Percentiles rank a stretch among this genome's conserved stretches.
Conservation (phyloP, 2,888 invertebrate genomes). For the Stenodema calcarata region DNA sequence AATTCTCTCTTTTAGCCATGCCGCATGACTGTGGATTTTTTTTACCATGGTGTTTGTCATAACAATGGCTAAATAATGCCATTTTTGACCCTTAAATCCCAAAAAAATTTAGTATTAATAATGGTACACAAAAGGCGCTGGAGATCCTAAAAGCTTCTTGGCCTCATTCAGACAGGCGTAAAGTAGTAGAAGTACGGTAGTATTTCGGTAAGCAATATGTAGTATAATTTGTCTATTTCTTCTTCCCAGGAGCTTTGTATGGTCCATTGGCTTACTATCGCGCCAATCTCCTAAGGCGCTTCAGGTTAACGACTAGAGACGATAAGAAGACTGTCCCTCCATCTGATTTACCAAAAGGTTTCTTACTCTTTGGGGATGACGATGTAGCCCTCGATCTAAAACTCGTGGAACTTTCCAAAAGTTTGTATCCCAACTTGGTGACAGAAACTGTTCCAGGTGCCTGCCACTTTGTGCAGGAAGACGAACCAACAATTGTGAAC, state of each 20-base stretch:
- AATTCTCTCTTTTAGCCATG: too few relatives aligned
- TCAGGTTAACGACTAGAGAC: not conserved
- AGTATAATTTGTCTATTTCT: not conserved
- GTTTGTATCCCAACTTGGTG: constrained; percentile 62
- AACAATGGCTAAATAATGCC: too few relatives aligned
- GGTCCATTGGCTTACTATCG: constrained; percentile 68
- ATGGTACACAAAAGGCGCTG: too few relatives aligned
- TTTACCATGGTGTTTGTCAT: too few relatives aligned
- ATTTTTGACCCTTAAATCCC: too few relatives aligned
- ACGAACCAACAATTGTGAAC: constrained; percentile 66
- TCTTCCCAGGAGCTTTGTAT: constrained; percentile 64
- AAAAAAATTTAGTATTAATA: too few relatives aligned
- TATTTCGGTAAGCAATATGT: too few relatives aligned
- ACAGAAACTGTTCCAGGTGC: constrained; percentile 63
- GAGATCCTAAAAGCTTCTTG: too few relatives aligned
- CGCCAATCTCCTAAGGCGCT: constrained; percentile 62
- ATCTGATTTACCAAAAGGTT: constrained; percentile 9
- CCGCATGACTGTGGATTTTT: too few relatives aligned
- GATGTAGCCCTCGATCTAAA: constrained; percentile 62
- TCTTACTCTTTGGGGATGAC: constrained; percentile 62
- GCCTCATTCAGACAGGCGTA: too few relatives aligned
- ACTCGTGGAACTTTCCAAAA: constrained; percentile 54
- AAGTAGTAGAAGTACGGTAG: too few relatives aligned
- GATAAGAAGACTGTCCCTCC: not conserved
- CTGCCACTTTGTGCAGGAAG: constrained; percentile 68